Percentiles rank a stretch among this genome's conserved stretches.
Conservation (phyloP, 92 coral and sea anemone species). For the Siderastrea radians region DNA sequence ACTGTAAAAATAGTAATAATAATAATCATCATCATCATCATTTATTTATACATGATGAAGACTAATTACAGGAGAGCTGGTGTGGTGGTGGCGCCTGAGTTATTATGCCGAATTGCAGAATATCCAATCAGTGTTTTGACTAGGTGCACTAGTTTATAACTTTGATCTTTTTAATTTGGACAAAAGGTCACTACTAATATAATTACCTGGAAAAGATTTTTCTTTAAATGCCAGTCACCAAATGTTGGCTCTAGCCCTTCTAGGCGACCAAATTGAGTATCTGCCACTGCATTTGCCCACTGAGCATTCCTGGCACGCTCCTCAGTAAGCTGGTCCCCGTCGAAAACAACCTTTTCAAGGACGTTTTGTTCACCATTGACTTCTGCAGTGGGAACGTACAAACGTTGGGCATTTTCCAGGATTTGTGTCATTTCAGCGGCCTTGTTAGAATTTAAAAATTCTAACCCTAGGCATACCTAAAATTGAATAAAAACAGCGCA, state of each 20-base stretch:
- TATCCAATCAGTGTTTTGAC: no score
- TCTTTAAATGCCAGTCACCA: slow-evolving; percentile 55
- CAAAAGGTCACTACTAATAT: neutral
- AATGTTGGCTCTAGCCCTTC: slow-evolving; percentile 53
- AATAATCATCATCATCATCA: no score
- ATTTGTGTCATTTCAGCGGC: slow-evolving; percentile 45
- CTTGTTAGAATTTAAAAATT: slow-evolving; percentile 24
- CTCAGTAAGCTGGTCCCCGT: slow-evolving; percentile 63
- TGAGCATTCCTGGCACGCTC: slow-evolving; percentile 64
- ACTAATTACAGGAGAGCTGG: no score
- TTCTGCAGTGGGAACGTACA: slow-evolving; percentile 37
- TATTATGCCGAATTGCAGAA: no score
- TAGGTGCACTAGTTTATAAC: no score
- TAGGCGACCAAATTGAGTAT: slow-evolving; percentile 22
- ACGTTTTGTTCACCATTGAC: slow-evolving; percentile 6
- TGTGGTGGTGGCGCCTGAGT: no score
- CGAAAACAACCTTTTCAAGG: slow-evolving; percentile 45
- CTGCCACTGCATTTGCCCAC: slow-evolving; percentile 47
- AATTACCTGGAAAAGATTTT: neutral
- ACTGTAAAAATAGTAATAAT: no score
- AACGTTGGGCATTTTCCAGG: neutral
- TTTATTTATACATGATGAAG: no score
- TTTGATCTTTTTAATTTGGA: no score
- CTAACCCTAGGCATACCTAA: slow-evolving; percentile 36
- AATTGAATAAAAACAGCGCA: neutral